Evolutionary conservation across 2,797 vertebrate genomes (phyloP).

Genomic region (Cuculus canorus): DNA sequence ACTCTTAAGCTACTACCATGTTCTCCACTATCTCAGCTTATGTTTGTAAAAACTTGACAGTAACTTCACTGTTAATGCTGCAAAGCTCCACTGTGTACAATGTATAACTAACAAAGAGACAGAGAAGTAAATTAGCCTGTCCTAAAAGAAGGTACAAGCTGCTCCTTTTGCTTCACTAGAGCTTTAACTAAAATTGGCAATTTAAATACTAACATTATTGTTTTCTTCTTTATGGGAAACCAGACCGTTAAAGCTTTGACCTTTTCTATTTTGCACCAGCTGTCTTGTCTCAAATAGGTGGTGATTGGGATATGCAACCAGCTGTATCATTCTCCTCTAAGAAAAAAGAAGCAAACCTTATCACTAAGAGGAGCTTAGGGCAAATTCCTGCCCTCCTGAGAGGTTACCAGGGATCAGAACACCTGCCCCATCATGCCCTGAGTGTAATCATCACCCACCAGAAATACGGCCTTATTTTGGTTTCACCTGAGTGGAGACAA

Average conservation of each 20-base stretch:
- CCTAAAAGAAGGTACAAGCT: background rate
- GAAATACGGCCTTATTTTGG: background rate
- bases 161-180: background rate
- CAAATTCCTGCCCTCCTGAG: background rate
- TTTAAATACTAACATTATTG: background rate
- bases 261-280: conserved; percentile 8
- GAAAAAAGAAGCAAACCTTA: background rate
- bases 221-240: background rate
- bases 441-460: background rate
- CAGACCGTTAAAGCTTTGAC: background rate
- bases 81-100: background rate
- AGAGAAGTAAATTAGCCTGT: background rate
- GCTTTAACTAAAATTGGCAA: background rate
- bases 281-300: conserved; percentile 1
- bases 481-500: background rate
- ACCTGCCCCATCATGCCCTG: background rate
- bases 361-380: background rate
- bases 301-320: background rate
- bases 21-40: conserved; percentile 12
- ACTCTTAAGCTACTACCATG: background rate
- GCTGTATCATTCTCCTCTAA: background rate
- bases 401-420: background rate
- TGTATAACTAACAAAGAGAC: background rate
- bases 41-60: background rate
- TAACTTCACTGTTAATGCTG: background rate